Evolutionary conservation across 2,888 invertebrate species (phyloP).

Genomic region (Tenthredo scrophulariae): DNA sequence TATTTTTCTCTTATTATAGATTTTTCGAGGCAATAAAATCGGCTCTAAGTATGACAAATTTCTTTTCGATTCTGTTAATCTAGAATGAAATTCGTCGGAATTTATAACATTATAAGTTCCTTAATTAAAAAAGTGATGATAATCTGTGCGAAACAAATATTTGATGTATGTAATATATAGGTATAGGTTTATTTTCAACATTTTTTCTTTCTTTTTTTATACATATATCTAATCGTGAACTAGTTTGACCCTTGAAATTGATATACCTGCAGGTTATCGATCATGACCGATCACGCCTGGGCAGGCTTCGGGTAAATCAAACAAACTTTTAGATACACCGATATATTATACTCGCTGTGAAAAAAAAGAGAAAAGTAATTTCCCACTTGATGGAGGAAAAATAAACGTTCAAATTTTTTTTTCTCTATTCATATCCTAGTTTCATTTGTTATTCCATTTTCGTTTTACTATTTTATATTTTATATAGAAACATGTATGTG

Average conservation of each 20-base stretch:
- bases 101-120: neutral
- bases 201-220: neutral
- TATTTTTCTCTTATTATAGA: neutral
- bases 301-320: neutral
- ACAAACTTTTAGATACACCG: neutral
- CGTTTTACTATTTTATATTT: too few species aligned
- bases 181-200: neutral
- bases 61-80: neutral
- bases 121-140: neutral
- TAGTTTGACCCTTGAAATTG: slow-evolving; percentile 18
- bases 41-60: too few species aligned
- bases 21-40: neutral
- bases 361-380: neutral
- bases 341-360: neutral
- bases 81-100: neutral
- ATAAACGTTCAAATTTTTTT: too few species aligned
- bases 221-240: neutral
- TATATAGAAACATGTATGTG: too few species aligned
- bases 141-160: neutral
- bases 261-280: neutral
- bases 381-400: too few species aligned
- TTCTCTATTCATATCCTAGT: too few species aligned
- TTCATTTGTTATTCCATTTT: too few species aligned
- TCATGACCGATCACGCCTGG: neutral
- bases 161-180: neutral